Evolutionary conservation across 2,113 vertebrate species (phyloP), one percentile per base, ranked within the genome.

Genomic region (Egretta garzetta): DNA sequence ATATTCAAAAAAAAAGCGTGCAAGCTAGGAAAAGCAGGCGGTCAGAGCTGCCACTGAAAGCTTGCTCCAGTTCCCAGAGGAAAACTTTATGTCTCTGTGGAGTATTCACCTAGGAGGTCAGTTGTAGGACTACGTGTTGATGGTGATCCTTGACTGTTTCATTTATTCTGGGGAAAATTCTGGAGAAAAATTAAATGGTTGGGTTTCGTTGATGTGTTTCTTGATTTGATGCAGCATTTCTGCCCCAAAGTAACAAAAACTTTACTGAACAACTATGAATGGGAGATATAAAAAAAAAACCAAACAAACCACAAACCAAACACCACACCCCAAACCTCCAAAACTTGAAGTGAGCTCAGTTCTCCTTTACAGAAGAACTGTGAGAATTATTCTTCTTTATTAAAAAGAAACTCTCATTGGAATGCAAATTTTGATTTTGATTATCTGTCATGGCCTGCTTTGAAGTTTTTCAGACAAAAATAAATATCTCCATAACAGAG

Each of bases 391-490:
- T 98, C 83, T 98, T 97, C 98, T 97, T 95, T 97, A 93, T 94
- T 96, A 95, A 97, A 98, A 98, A 98, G 86, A 94, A 96, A 91
- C 96, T 97, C 97, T 98, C 94, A 98, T 98, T 98, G 98, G 98
- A 98, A 98, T 98, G 98, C 97, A 98, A 98, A 98, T 98, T 98
- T 98, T 98, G 95, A 98, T 98, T 98, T 98, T 98, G 97, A 98
- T 98, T 98, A 98, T 98, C 98, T 98, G 98, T 98, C 98, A 98
- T 62, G 94, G 98, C 75, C 94, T 96, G 96, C 98, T 98, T 98
- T 98, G 98, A 98, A 98, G 98, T 98, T 98, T 98, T 98, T 97
- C 98, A 98, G 98, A 98, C 98, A 98, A 98, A 98, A 98, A 98
- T 98, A 98, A 98, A 97, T 98, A 98, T 98, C 98, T 98, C 97